Base-by-base conservation (phyloP, 1,140 invertebrate species). In the Tetraneura akinire region DNA sequence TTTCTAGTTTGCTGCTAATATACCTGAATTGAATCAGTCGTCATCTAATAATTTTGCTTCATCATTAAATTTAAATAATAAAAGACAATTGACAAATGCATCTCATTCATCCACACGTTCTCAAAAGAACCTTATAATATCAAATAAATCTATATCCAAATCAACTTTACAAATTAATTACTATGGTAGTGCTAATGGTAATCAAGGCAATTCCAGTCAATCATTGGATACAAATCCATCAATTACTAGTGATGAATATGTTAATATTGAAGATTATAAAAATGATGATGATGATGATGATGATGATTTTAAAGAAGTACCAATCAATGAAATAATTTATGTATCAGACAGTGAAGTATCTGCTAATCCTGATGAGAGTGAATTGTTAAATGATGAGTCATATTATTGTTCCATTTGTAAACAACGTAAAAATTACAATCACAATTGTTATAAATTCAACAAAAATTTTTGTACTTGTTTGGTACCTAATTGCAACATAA, bases 401-500 rank as follows among this genome's bases (percentile, higher is more conserved):
- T 8, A 60, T n/a, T 78, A 78, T 3, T 78, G 74, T 29, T 78
- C 74, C 1, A 78, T 78, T 3, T 78, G 74, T 62, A 45, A 62
- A 47, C 45, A 26, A 14, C 26, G 62, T 13, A 42, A 78, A 26
- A 42, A 16, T 42, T 29, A 23, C 9, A 16, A 62, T 18, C 74
- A 78, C 47, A 21, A 62, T 29, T 78, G 74, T 78, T 60, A 37
- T 14, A 14, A 62, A 13, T 62, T 23, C 16, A 78, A 62, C 23
- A 78, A 78, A 45, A 23, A 60, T 26, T 62, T 78, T 42, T 60
- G 42, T 47, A 78, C 74, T 29, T 78, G 74, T 47, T 62, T 78
- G n/a, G 74, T 78, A 47, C 74, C 74, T 26, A 78, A 60, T 18
- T 78, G 74, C 62, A 78, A 57, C 16, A 47, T 78, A 62, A 0